Evolutionary conservation across 2,888 invertebrate species (phyloP).

Genomic region (Branchipolynoe longqiensis): DNA sequence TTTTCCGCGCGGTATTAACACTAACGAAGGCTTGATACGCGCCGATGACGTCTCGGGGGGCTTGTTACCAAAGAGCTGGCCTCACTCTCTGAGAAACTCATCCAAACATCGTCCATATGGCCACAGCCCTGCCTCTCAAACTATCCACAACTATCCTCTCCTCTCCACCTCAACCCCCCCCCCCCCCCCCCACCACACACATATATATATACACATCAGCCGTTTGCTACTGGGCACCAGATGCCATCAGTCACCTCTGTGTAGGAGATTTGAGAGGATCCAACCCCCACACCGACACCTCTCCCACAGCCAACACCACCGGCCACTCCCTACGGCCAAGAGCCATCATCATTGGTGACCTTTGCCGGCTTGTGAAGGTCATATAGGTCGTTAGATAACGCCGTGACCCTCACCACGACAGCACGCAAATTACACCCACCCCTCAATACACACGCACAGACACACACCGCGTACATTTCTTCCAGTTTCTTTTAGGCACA

Average conservation of each 20-base stretch:
- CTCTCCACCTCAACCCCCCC: slow-evolving; percentile 2
- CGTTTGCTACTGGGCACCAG: not conserved
- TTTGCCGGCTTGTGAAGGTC: too few species aligned
- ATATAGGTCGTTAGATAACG: not conserved
- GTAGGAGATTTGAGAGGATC: not conserved
- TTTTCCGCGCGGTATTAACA: slow-evolving; percentile 19
- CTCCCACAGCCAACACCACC: too few species aligned
- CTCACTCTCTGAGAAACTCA: not conserved
- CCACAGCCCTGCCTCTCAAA: not conserved
- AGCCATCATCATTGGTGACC: too few species aligned
- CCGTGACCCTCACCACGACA: not conserved
- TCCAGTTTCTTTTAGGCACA: too few species aligned
- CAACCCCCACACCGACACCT: too few species aligned
- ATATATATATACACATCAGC: too few species aligned
- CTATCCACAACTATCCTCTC: not conserved
- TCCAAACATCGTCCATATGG: not conserved
- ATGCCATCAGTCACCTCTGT: slow-evolving; percentile 5
- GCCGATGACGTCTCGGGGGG: slow-evolving; percentile 39
- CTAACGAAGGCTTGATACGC: slow-evolving; percentile 36
- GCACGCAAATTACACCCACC: not conserved
- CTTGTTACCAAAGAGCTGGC: slow-evolving; percentile 18
- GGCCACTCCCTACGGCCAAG: too few species aligned
- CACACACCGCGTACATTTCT: too few species aligned
- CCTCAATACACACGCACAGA: too few species aligned
- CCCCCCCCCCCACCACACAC: not conserved